Base-by-base conservation (phyloP, 2,888 invertebrate species). In the Incurvaria masculella region DNA sequence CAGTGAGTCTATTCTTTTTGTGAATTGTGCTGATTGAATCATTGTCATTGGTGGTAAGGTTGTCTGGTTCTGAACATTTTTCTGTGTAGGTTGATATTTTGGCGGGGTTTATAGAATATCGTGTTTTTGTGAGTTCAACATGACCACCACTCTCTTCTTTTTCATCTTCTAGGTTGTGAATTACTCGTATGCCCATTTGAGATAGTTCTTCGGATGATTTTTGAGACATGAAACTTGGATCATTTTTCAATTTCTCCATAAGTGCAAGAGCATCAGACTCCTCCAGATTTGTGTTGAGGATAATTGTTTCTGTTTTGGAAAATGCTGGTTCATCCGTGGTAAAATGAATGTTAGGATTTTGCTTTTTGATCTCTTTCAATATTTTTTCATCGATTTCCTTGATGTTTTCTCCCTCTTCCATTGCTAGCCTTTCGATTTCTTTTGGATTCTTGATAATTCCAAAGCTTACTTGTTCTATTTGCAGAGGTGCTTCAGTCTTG, bases 251-350 rank as follows among this genome's bases (percentile, higher is more conserved):
- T 61, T 74, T 78, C 27, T 68, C 67, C 73, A 79, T 74, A 33
- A 79, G 59, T 1, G 65, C 68, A 62, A 68, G 69, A 4, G 79
- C 78, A 62, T 79, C 69, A 45, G 66, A 64, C 57, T 79, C 80
- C 40, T 69, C 66, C 62, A 80, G 63, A 42, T 81, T 73, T 26
- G 69, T 66, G 51, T 82, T 82, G 38, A 82, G 57, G 48, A 82
- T 80, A 45, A 83, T 82, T 1, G 75, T 78, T 60, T 80, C 79
- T 0, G 75, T 76, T 65, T 68, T 71, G 1, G 75, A 74, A 47
- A 68, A 79, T 14, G 74, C 67, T 1, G 76, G 76, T 54, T 79
- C 79, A 19, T 72, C 70, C 23, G 69, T 66, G 17, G 74, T 69
- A 48, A 79, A 74, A 59, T 74, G 72, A 61, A 79, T 70, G 48